A percentile compares a stretch with the other conserved stretches of the same genome.
Conservation (phyloP, 2,888 invertebrate genomes). For the Mesoligia furuncula region DNA sequence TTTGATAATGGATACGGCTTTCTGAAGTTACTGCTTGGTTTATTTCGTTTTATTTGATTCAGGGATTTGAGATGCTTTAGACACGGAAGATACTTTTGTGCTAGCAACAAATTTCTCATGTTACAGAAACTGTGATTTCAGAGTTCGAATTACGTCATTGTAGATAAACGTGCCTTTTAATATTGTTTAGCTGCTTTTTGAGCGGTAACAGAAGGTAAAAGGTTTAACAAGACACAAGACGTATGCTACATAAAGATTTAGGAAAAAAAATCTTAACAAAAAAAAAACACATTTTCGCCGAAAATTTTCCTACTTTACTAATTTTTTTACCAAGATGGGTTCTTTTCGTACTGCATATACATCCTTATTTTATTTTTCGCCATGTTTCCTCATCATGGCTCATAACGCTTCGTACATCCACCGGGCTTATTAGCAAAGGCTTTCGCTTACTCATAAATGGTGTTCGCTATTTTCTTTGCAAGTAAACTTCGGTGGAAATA, state of each 20-base stretch:
- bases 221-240: slow-evolving; percentile 5
- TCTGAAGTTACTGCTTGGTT: slow-evolving; percentile 61
- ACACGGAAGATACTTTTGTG: slow-evolving; percentile 6
- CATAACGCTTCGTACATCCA: slow-evolving; percentile 68
- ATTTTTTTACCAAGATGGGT: slow-evolving; percentile 41
- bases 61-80: slow-evolving; percentile 40
- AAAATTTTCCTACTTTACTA: slow-evolving; percentile 23
- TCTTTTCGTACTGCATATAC: slow-evolving; percentile 23
- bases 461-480: slow-evolving; percentile 75
- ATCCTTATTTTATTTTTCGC: slow-evolving; percentile 58
- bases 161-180: too few relatives aligned
- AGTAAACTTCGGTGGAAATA: slow-evolving; percentile 70
- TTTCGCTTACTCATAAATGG: slow-evolving; percentile 77
- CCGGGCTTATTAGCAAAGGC: slow-evolving; percentile 75
- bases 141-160: background rate
- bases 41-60: slow-evolving; percentile 54
- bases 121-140: slow-evolving; percentile 3
- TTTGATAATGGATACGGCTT: slow-evolving; percentile 69
- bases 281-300: background rate
- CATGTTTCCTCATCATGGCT: slow-evolving; percentile 58
- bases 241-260: background rate
- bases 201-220: background rate
- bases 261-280: background rate
- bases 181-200: background rate
- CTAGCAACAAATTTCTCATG: slow-evolving; percentile 13